A percentile compares a stretch with the other conserved stretches of the same genome.
phyloP scores from a whole-genome alignment of 2,888 invertebrate species.

The Spatulosminthurus flaviceps region DNA sequence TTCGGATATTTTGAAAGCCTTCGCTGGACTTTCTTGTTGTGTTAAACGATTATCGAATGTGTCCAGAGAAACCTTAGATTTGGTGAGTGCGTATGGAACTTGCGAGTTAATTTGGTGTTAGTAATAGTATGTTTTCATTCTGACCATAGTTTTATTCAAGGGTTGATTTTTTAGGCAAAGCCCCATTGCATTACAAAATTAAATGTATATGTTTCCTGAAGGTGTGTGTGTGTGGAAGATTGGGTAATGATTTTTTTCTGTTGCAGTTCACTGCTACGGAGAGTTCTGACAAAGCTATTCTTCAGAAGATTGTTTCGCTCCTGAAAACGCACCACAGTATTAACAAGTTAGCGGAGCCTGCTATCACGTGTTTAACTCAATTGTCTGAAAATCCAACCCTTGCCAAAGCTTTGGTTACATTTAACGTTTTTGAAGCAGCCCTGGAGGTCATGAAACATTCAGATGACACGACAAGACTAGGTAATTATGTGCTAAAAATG shows the following conservation, averaged over 20 bases:
- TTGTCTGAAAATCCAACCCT: conserved; percentile 18
- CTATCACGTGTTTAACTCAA: conserved; percentile 38
- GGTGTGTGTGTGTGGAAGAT: too few relatives aligned
- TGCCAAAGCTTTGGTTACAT: conserved; percentile 23
- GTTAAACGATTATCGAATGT: conserved; percentile 33
- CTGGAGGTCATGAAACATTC: conserved; percentile 25
- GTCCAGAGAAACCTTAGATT: conserved; percentile 21
- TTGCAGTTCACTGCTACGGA: conserved; percentile 29
- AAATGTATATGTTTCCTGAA: too few relatives aligned
- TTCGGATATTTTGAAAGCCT: conserved; percentile 42
- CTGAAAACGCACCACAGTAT: not conserved
- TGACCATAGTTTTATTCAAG: too few relatives aligned
- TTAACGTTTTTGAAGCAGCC: conserved; percentile 36
- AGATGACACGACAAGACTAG: conserved; percentile 27
- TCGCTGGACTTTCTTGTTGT: conserved; percentile 29
- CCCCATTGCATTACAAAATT: too few relatives aligned
- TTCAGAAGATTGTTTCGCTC: conserved; percentile 11
- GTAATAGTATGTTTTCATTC: too few relatives aligned
- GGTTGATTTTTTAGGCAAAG: too few relatives aligned
- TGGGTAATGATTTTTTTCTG: not conserved
- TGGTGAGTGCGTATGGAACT: conserved; percentile 39
- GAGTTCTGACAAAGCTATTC: conserved; percentile 18
- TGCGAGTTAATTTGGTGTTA: too few relatives aligned
- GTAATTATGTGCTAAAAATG: too few relatives aligned
- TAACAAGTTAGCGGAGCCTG: conserved; percentile 23